These are phyloP conservation scores for Actinia tenebrosa DNA, from an alignment of 64 coral and sea anemone genomes.

Conservation along the genomic window DNA sequence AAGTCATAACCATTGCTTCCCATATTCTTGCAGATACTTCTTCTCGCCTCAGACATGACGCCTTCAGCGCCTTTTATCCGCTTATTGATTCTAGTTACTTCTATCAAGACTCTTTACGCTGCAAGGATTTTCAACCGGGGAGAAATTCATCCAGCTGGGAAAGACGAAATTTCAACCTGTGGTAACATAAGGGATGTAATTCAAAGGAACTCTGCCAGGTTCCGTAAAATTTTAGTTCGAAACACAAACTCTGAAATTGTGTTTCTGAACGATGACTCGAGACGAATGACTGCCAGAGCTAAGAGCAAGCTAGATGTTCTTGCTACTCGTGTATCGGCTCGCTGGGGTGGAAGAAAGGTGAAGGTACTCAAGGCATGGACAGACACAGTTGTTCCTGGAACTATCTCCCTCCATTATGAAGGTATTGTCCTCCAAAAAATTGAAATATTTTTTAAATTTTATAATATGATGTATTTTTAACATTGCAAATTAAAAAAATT, in stretches of 20 bases:
- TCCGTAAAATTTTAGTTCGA: conserved; percentile 81
- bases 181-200: conserved; percentile 85
- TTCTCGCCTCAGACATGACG: background rate
- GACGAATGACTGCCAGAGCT: conserved; percentile 80
- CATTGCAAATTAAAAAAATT: background rate
- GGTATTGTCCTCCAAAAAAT: conserved; percentile 57
- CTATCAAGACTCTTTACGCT: background rate
- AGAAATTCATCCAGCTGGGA: conserved; percentile 33
- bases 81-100: background rate
- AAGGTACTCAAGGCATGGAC: conserved; percentile 82
- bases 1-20: background rate
- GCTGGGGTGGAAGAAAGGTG: conserved; percentile 44
- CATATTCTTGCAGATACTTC: background rate
- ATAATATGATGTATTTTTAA: background rate
- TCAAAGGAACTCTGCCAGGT: conserved; percentile 74
- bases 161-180: conserved; percentile 55
- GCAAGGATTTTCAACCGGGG: conserved; percentile 1
- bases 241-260: conserved; percentile 56
- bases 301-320: conserved; percentile 88
- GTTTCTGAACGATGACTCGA: conserved; percentile 78
- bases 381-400: conserved; percentile 31
- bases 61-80: background rate
- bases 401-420: conserved; percentile 86
- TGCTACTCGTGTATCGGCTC: conserved; percentile 35
- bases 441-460: too few relatives aligned